Conservation (phyloP, 1,140 invertebrate species). For the Muscidifurax raptorellus region DNA sequence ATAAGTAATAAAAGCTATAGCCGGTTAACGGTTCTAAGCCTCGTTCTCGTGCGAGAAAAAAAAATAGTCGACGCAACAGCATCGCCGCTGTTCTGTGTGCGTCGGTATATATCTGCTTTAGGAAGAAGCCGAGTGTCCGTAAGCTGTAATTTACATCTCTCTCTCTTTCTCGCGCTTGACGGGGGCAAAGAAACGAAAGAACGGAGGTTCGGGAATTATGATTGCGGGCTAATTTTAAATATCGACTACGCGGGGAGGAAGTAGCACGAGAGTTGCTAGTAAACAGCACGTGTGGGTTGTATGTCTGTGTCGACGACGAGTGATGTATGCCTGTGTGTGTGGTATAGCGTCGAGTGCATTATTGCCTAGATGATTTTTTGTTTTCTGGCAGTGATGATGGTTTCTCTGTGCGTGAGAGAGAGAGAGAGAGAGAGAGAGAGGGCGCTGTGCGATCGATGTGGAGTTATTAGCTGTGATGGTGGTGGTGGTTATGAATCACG, state of each 20-base stretch:
- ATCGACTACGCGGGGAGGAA: neutral
- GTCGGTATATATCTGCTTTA: constrained; percentile 7
- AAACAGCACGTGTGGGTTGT: constrained; percentile 9
- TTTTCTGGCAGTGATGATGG: neutral
- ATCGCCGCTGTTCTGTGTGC: neutral
- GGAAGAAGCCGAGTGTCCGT: neutral
- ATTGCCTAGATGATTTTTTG: constrained; percentile 4
- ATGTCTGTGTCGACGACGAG: too few relatives aligned
- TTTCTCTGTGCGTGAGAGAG: neutral
- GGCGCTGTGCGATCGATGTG: constrained; percentile 5
- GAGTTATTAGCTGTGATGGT: constrained; percentile 20
- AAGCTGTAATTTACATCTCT: constrained; percentile 41
- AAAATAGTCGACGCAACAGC: neutral
- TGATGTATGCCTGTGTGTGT: constrained; percentile 24
- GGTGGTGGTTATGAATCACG: constrained; percentile 6
- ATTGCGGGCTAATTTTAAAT: constrained; percentile 30
- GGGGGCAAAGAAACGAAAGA: neutral
- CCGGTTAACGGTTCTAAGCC: constrained; percentile 14
- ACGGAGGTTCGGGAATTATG: constrained; percentile 29
- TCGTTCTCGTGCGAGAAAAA: neutral
- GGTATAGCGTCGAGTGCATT: constrained; percentile 4
- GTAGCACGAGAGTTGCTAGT: neutral
- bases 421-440: too few relatives aligned
- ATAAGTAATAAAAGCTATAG: constrained; percentile 35
- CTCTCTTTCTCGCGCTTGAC: neutral